Evolutionary conservation across 2,888 invertebrate genomes (phyloP), one percentile per base, ranked within the genome.

Genomic region (Ormyrus pomaceus): DNA sequence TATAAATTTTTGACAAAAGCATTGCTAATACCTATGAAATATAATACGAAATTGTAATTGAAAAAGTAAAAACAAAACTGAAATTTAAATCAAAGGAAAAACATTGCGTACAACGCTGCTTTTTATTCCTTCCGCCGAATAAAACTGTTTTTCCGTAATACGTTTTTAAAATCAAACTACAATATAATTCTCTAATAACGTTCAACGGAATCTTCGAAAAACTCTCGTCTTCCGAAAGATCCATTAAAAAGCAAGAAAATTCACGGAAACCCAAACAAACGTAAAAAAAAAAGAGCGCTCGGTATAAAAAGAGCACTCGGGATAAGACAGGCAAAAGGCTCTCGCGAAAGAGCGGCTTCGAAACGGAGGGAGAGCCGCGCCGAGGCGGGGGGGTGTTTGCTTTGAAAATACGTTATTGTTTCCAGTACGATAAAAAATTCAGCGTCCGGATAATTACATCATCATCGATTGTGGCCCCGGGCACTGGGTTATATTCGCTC

Each of bases 321-420:
- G 10, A 34, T 6, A 6, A 53, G 11, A 66, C 10, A 53, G 5
- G 46, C 13, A 66, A 19, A 19, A 61, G 5, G 34, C 61, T 10
- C 6, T 5, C 10, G 64, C n/a, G 55, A 58, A 62, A 58, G 53
- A 55, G 19, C 19, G 19, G 10, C 34, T 34, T 34, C 34, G 8
- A 80, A 74, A 77, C 80, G 75, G 70, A 76, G 66, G 69, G 46
- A 75, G 70, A 19, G 73, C 66, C 64, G 58, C 19, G 19, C 19
- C 10, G 51, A 50, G 64, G 50, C 45, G n/a, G 45, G 2, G 9
- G 62, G 1, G 10, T 93, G 93, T 93, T 93, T 93, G 92, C 92
- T 93, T 92, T 93, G 92, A 93, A 93, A 93, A 93, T 93, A 93
- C 92, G 91, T 91, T 92, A 93, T 93, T 93, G 93, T 93, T 93